phyloP scores from a whole-genome alignment of 2,888 invertebrate species.

The Abscondita cerata region DNA sequence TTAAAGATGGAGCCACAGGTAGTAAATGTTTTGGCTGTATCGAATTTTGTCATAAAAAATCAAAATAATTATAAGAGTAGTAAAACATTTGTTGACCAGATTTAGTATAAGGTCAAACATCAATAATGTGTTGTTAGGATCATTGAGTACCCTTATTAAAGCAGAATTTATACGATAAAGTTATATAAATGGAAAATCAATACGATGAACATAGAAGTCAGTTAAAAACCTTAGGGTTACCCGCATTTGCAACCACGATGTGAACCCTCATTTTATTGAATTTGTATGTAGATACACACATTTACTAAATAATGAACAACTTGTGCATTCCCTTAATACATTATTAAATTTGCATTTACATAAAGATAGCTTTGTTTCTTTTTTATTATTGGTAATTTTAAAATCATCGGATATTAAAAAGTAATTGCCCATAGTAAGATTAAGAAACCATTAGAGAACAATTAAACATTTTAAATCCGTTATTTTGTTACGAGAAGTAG shows the following conservation, averaged over 20 bases:
- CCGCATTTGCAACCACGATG: conserved; percentile 26
- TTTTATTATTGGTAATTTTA: too few species aligned
- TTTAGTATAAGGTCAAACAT: neutral
- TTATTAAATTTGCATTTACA: too few species aligned
- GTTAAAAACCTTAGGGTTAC: conserved; percentile 29
- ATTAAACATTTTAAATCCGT: too few species aligned
- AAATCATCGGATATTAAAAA: too few species aligned
- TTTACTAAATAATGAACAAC: too few species aligned
- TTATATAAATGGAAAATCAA: conserved; percentile 35
- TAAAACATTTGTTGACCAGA: neutral
- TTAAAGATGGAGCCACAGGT: conserved; percentile 12
- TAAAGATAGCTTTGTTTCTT: too few species aligned
- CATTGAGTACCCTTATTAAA: conserved; percentile 34
- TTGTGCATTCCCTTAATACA: too few species aligned
- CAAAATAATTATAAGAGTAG: too few species aligned
- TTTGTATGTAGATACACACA: conserved; percentile 26
- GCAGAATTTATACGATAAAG: conserved; percentile 30
- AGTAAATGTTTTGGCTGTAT: neutral
- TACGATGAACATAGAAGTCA: conserved; percentile 31
- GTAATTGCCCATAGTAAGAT: too few species aligned
- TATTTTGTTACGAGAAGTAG: too few species aligned
- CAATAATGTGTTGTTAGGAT: conserved; percentile 32
- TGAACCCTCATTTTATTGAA: conserved; percentile 38
- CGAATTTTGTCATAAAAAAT: too few species aligned
- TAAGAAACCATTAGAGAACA: too few species aligned